A percentile compares a stretch with the other conserved stretches of the same genome.
Conservation (phyloP, 2,888 invertebrate species). For the Dolichopus griseipennis region DNA sequence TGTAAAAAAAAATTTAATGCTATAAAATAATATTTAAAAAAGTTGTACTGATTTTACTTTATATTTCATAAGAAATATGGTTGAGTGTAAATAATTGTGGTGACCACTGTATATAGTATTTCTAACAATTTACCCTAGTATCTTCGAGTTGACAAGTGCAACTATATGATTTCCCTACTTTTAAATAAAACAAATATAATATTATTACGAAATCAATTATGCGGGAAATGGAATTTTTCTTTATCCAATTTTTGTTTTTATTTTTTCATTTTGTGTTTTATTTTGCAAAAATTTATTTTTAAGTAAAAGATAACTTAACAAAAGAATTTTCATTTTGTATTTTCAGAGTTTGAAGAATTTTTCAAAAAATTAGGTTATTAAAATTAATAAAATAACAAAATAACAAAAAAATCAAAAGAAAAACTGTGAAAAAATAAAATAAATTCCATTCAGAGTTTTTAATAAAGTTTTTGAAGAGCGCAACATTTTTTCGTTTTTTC, state of each 20-base stretch:
- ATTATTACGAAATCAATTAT: constrained; percentile 4
- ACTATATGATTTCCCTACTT: background rate
- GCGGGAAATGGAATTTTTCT: background rate
- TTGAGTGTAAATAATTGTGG: too few species aligned
- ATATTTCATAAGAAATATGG: too few species aligned
- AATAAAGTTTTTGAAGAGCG: background rate
- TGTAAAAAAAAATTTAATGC: too few species aligned
- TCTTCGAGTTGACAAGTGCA: too few species aligned
- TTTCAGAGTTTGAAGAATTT: background rate
- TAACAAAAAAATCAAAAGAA: background rate
- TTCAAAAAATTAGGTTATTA: constrained; percentile 1
- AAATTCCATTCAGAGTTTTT: background rate
- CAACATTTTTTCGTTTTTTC: too few species aligned
- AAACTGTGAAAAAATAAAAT: background rate
- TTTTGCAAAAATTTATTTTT: background rate
- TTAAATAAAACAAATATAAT: background rate
- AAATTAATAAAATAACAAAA: too few species aligned
- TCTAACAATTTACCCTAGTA: too few species aligned
- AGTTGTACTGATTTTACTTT: too few species aligned
- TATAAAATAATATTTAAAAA: too few species aligned
- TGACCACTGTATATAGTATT: too few species aligned
- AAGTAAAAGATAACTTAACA: too few species aligned
- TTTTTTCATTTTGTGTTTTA: background rate
- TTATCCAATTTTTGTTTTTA: too few species aligned
- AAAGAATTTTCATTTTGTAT: background rate